Base-by-base conservation (phyloP, 2,888 invertebrate genomes). In the Catocala nupta region DNA sequence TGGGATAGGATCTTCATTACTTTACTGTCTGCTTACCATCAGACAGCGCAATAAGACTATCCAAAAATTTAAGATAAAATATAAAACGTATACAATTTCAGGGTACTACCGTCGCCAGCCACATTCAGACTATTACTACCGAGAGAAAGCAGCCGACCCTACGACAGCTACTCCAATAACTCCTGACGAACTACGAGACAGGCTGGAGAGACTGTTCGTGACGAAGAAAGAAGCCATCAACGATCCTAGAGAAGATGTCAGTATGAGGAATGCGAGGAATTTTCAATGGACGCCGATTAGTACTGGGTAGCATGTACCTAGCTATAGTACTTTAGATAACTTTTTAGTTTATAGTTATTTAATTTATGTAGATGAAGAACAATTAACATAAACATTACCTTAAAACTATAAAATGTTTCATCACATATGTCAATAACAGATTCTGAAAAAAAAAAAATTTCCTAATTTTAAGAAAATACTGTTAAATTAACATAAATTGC, bases 141-240 rank as follows among this genome's bases (percentile, higher is more conserved):
- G 86, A 68, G 93, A 93, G 53, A 92, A 93, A 58, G 83, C 90
- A 43, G 73, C 80, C 34, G 92, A 92, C 51, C 79, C 81, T 0
- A 82, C 92, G 0, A 92, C 94, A 9, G 91, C 91, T 0, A 77
- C 89, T 0, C 93, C 94, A 0, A 91, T 92, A 53, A 90, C 95
- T 0, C 95, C 95, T 0, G 92, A 90, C n/a, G 95, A 95, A 77
- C 82, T 94, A 0, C 86, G 92, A 54, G 93, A 94, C 45, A 87
- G 95, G 64, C 85, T 95, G 49, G 91, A 93, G 68, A 90, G 92
- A 70, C 83, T 96, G 0, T 94, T 94, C 47, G 85, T 94, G 11
- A 92, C 94, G 0, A 94, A 94, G 59, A 93, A 94, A 59, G 88
- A 88, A 5, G 69, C 80, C 3, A 36, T 81, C 77, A 45, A 81